These are phyloP conservation scores for Drosophila guanche DNA, from an alignment of 1,140 invertebrate genomes.

Conservation along the genomic window DNA sequence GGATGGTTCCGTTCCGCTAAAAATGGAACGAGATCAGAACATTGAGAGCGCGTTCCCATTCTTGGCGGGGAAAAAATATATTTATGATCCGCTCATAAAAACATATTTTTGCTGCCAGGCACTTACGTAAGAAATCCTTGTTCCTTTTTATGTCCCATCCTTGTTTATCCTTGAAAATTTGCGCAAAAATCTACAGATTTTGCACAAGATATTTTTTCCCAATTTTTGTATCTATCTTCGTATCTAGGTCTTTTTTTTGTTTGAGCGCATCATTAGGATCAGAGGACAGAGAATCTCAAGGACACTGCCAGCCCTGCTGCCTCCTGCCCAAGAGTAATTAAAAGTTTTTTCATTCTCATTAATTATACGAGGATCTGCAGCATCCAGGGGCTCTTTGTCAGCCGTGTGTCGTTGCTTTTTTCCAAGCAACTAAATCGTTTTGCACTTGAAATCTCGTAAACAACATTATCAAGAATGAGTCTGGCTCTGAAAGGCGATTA, in stretches of 20 bases:
- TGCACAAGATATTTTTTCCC: conserved; percentile 32
- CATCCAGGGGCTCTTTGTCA: background rate
- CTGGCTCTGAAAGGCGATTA: conserved; percentile 74
- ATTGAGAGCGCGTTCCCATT: conserved; percentile 78
- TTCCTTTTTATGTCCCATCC: conserved; percentile 45
- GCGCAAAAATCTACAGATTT: conserved; percentile 64
- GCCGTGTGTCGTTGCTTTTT: no score
- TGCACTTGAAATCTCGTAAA: conserved; percentile 54
- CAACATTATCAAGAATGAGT: conserved; percentile 76
- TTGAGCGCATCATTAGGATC: conserved; percentile 62
- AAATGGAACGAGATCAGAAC: conserved; percentile 79
- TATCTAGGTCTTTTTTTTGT: conserved; percentile 45
- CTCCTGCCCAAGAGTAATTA: conserved; percentile 53
- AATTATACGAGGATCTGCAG: conserved; percentile 52
- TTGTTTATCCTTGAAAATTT: conserved; percentile 63
- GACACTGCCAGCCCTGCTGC: conserved; percentile 28
- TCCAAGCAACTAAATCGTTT: conserved; percentile 61
- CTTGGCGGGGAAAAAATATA: conserved; percentile 53
- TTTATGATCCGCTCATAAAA: conserved; percentile 74
- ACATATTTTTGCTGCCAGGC: conserved; percentile 35
- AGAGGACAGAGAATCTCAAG: conserved; percentile 43
- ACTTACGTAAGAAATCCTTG: conserved; percentile 75
- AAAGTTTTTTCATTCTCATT: conserved; percentile 79
- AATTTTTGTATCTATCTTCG: conserved; percentile 34
- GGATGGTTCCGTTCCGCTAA: conserved; percentile 37